Conservation (phyloP, 2,113 vertebrate genomes). For the Spea bombifrons region DNA sequence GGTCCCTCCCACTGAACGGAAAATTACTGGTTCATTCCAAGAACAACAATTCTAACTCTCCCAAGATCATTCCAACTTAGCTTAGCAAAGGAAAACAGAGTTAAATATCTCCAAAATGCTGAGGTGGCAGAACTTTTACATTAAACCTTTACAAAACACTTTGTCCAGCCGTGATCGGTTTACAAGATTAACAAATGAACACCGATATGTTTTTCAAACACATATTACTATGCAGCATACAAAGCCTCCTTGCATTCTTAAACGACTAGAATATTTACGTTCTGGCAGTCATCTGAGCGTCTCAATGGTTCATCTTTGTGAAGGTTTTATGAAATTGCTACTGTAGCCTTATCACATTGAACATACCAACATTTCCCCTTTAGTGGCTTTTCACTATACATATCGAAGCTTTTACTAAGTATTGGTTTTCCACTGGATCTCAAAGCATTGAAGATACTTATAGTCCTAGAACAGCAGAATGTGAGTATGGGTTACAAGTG, state of each 20-base stretch:
- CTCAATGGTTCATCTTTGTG: background rate
- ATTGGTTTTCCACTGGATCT: too few species aligned
- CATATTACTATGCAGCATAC: slow-evolving; percentile 15
- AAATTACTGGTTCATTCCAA: slow-evolving; percentile 62
- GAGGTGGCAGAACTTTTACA: slow-evolving; percentile 59
- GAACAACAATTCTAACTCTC: slow-evolving; percentile 65
- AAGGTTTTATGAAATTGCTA: slow-evolving; percentile 23
- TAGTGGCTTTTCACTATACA: too few species aligned
- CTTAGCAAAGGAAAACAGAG: slow-evolving; percentile 60
- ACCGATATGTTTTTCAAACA: slow-evolving; percentile 33
- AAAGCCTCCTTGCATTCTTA: slow-evolving; percentile 28
- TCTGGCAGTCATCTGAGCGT: slow-evolving; percentile 11
- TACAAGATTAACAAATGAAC: slow-evolving; percentile 41
- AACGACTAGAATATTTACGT: slow-evolving; percentile 7
- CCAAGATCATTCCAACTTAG: slow-evolving; percentile 61
- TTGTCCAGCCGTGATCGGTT: slow-evolving; percentile 36
- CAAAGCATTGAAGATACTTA: too few species aligned
- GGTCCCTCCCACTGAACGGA: slow-evolving; percentile 61
- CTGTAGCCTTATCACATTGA: background rate
- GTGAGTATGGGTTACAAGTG: too few species aligned
- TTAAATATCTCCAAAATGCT: slow-evolving; percentile 56
- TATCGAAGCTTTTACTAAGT: too few species aligned
- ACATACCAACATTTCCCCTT: background rate
- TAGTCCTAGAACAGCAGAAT: too few species aligned
- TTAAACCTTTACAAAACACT: slow-evolving; percentile 47